Base-by-base conservation (phyloP, 2,888 invertebrate genomes). In the Portevinia maculata region DNA sequence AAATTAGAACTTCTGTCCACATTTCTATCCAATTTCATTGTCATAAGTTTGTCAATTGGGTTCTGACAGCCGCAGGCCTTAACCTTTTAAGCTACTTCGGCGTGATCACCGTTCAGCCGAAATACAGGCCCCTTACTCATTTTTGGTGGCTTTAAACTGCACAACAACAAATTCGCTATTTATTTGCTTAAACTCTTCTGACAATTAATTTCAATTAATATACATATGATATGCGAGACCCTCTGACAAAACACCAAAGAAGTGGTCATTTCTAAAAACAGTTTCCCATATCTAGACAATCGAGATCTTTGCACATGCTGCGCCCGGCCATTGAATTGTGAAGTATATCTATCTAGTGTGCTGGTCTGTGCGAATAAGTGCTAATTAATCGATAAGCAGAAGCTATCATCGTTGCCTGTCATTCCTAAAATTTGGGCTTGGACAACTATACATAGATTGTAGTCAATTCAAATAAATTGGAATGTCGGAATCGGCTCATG, bases 181-280 rank as follows among this genome's bases (percentile, higher is more conserved):
- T 52, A 19, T 46, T 59, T 11, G 30, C 39, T 52, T 50, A 60
- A 52, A 13, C 70, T 32, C 15, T 32, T 15, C 13, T 55, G 24
- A 4, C 37, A 73, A 73, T 73, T 73, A 73, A 53, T 62, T 53
- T 34, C 62, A 73, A 73, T 73, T 73, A 73, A 62, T 57, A 32
- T 17, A 4, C 62, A 73, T 64, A 64, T 73, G 64, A 62, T 57
- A 32, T 17, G 1, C 11, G 19, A 1, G 32, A n/a, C 9, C 13
- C 13, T 19, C 41, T 21, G 39, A 46, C 13, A 48, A 62, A 62
- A 30, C 13, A 13, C 24, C 17, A 64, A 24, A 39, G 34, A 21
- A 15, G 24, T 28, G 37, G 37, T 39, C 64, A 69, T 67, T 46
- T 67, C 55, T 57, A 48, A 46, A 67, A 46, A 34, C 44, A 57